Conservation (phyloP, 2,888 invertebrate species). For the Hoplodrina blanda region DNA sequence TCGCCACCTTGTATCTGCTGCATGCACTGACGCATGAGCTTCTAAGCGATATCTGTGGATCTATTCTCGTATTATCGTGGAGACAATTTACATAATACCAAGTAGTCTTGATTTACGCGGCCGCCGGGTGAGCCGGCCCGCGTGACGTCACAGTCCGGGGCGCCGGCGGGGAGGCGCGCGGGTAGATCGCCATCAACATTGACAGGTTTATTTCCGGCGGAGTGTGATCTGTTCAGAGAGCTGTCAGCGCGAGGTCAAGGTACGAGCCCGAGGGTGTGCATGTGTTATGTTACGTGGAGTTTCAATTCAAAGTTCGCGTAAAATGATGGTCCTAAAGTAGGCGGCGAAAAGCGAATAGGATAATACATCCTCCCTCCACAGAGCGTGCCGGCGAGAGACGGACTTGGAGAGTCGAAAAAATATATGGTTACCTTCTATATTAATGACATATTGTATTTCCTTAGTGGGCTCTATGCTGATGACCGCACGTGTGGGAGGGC, state of each 20-base stretch:
- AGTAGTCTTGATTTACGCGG: constrained; percentile 12
- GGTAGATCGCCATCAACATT: constrained; percentile 53
- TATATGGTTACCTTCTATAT: too few species aligned
- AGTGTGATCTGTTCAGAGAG: constrained; percentile 17
- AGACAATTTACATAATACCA: constrained; percentile 17
- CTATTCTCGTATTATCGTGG: neutral
- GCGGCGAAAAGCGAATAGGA: too few species aligned
- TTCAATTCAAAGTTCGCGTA: neutral
- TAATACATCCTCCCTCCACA: too few species aligned
- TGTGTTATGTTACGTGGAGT: neutral
- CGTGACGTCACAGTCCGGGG: constrained; percentile 24
- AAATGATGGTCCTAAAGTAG: too few species aligned
- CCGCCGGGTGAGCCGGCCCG: constrained; percentile 32
- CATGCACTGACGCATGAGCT: constrained; percentile 23
- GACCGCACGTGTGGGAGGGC: too few species aligned
- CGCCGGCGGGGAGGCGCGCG: neutral
- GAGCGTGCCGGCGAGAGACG: too few species aligned
- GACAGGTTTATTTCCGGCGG: constrained; percentile 65
- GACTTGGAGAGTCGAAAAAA: too few species aligned
- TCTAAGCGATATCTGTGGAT: constrained; percentile 18
- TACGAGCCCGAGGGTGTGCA: neutral
- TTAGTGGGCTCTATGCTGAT: too few species aligned
- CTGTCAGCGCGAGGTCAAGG: neutral
- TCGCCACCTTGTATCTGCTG: constrained; percentile 21
- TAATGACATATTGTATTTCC: too few species aligned